A percentile compares a stretch with the other conserved stretches of the same genome.
phyloP scores from a whole-genome alignment of 2,797 vertebrate genomes.

The Mormyrus hasselquistii region DNA sequence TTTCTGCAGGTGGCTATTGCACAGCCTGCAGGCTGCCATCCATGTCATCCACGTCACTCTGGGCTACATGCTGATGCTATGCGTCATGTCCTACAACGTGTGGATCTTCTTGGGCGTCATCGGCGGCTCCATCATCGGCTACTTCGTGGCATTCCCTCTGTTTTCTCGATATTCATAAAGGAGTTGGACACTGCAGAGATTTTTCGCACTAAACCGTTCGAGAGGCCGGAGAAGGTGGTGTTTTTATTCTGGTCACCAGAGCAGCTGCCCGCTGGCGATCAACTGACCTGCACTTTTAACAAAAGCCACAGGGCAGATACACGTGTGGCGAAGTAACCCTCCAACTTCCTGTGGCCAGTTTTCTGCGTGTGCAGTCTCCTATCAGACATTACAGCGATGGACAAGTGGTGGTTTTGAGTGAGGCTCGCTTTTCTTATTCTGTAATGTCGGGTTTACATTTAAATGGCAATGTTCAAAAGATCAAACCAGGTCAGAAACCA shows the following conservation, averaged over 20 bases:
- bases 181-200: background rate
- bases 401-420: background rate
- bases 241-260: background rate
- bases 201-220: background rate
- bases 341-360: background rate
- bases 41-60: conserved; percentile 82
- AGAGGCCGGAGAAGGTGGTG: background rate
- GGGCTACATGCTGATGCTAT: conserved; percentile 89
- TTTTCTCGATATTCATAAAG: conserved; percentile 49
- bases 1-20: conserved; percentile 65
- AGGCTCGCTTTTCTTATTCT: background rate
- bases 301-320: background rate
- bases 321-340: background rate
- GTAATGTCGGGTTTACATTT: background rate
- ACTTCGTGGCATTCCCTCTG: conserved; percentile 79
- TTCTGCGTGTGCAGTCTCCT: background rate
- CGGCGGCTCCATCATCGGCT: conserved; percentile 72
- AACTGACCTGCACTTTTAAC: background rate
- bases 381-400: background rate
- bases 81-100: conserved; percentile 91
- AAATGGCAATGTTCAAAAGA: background rate
- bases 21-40: conserved; percentile 65
- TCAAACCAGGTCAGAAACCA: background rate
- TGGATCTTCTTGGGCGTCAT: conserved; percentile 89
- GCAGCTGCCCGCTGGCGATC: background rate